Base-by-base conservation (phyloP, 2,888 invertebrate genomes). In the Latheticus oryzae region DNA sequence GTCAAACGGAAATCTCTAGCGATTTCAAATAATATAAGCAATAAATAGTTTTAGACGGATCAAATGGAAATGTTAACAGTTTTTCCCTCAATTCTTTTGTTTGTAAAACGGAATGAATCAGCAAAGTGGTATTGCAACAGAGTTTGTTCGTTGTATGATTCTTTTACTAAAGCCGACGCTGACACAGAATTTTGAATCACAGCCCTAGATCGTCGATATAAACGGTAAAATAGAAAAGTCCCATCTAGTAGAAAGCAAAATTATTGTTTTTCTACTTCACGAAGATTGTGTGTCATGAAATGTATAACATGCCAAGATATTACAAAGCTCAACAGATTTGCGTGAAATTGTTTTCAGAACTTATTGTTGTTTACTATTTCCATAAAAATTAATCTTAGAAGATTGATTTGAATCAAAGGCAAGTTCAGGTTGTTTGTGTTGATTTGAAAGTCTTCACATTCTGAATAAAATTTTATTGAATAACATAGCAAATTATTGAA, bases 161-260 rank as follows among this genome's bases (percentile, higher is more conserved):
- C 11, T 38, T 38, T 38, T 23, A n/a, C n/a, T n/a, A n/a, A n/a
- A 38, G 30, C 30, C 3, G 13, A 23, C 11, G 42, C 15, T 28
- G 42, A 26, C 42, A n/a, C n/a, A n/a, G n/a, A 42, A 42, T 13
- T 23, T 26, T 9, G 23, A 28, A 26, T 42, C 42, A 42, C n/a
- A 28, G 28, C 16, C 28, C 16, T 24, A 23, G 16, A 16, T 35
- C 35, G 35, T 23, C 23, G 21, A 24, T 15, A 28, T 15, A 24
- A 42, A 42, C 16, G 7, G 26, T 28, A 28, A 40, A 40, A 23
- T 15, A 28, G 42, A 13, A 42, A 42, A 26, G 42, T 42, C 26
- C 26, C 42, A 42, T 42, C 26, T 42, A 26, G 42, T 8, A 15
- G 42, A 42, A 42, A 42, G 42, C 42, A 28, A 28, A 42, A 42